Evolutionary conservation across 1,140 invertebrate genomes (phyloP), one percentile per base, ranked within the genome.

Genomic region (Coptotermes formosanus): DNA sequence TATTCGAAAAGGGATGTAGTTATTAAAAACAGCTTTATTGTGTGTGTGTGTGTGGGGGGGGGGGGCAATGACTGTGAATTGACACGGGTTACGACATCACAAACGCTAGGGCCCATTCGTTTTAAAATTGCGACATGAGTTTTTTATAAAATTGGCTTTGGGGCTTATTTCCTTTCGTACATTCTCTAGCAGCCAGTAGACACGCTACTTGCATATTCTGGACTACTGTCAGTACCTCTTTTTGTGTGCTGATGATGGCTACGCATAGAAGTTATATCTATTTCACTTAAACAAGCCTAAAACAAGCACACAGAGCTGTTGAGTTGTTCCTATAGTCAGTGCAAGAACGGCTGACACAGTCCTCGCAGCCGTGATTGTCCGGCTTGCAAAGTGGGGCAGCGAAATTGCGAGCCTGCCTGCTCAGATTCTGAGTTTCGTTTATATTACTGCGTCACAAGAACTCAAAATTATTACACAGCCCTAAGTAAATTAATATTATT

Each of bases 231-330:
- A 30, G 64, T 75, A 8, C 9, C 25, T 21, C 21, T 75, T 6
- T 55, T 0, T 55, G 52, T 55, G 52, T 55, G 64, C 9, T 30
- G 64, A 25, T 75, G 64, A 75, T 30, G 64, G 14, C 64, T 12
- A 75, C 64, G n/a, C 64, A 30, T 75, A 75, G 64, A 75, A 75
- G 64, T 75, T 75, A 75, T 75, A 75, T 25, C 64, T 14, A 75
- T 75, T 75, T 75, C 64, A 75, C 64, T 75, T 75, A 75, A 75
- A 75, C 64, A 75, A 75, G n/a, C 64, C 64, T 75, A 75, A 75
- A 75, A 75, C 64, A 75, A 75, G 64, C 59, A 64, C 25, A 75
- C 25, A 12, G 64, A 75, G 25, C 30, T 75, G 64, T 75, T 75
- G 25, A 75, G 64, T 75, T 75, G 9, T 75, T 75, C 25, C 25